These are phyloP conservation scores for Cheilosia urbana DNA, from an alignment of 2,888 invertebrate species.

Conservation along the genomic window DNA sequence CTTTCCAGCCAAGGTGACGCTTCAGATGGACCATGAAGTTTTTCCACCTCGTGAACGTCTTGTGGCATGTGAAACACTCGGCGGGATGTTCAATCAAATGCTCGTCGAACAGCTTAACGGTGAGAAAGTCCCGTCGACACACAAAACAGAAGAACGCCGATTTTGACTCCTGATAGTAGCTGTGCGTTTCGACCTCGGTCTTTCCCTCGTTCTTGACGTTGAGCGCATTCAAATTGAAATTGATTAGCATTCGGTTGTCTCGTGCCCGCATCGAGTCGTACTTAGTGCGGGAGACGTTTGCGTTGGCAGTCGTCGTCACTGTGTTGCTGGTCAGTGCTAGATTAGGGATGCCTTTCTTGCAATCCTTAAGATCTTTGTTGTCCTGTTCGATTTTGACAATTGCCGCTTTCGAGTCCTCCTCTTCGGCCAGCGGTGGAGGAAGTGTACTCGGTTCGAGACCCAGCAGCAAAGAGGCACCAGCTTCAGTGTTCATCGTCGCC, in stretches of 20 bases:
- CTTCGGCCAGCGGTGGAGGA: slow-evolving; percentile 65
- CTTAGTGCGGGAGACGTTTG: slow-evolving; percentile 73
- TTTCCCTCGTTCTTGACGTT: slow-evolving; percentile 81
- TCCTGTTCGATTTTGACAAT: slow-evolving; percentile 82
- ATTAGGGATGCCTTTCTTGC: slow-evolving; percentile 48
- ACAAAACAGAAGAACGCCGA: slow-evolving; percentile 85
- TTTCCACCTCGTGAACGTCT: slow-evolving; percentile 89
- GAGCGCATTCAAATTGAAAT: slow-evolving; percentile 82
- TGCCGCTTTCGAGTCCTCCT: slow-evolving; percentile 80
- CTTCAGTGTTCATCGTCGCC: slow-evolving; percentile 68
- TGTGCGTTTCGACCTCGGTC: slow-evolving; percentile 80
- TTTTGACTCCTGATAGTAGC: slow-evolving; percentile 80
- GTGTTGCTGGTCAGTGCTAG: slow-evolving; percentile 38
- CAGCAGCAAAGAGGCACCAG: slow-evolving; percentile 55
- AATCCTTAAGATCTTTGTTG: slow-evolving; percentile 56
- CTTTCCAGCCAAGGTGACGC: slow-evolving; percentile 91
- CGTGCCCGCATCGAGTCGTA: slow-evolving; percentile 81
- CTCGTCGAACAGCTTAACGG: slow-evolving; percentile 88
- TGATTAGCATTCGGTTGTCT: slow-evolving; percentile 82
- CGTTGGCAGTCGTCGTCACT: slow-evolving; percentile 23
- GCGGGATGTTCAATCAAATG: slow-evolving; percentile 92
- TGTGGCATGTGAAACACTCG: slow-evolving; percentile 92
- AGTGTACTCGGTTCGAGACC: slow-evolving; percentile 67
- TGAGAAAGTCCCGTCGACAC: slow-evolving; percentile 88
- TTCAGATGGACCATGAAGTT: slow-evolving; percentile 91